A percentile compares a stretch with the other conserved stretches of the same genome.
These are phyloP conservation scores for Drosophila mettleri DNA, from an alignment of 2,888 invertebrate genomes.

Conservation along the genomic window DNA sequence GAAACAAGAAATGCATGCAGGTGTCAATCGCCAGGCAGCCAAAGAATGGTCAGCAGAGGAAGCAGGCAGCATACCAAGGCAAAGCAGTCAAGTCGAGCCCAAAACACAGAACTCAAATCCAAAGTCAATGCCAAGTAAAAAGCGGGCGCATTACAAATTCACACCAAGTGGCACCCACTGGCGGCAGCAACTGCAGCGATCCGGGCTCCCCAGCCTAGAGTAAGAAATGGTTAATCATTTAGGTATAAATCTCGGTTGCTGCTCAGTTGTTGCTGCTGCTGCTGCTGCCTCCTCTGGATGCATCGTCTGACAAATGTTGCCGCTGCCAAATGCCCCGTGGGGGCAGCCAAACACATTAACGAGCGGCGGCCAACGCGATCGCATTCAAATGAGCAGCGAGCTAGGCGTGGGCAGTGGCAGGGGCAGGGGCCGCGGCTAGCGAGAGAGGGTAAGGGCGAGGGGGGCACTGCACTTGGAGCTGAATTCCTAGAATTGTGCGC, in stretches of 20 bases:
- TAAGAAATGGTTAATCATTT: slow-evolving; percentile 78
- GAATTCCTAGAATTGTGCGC: slow-evolving; percentile 84
- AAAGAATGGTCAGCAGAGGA: slow-evolving; percentile 67
- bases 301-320: slow-evolving; percentile 56
- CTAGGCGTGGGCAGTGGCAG: slow-evolving; percentile 9
- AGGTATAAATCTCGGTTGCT: slow-evolving; percentile 70
- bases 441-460: rapidly evolving
- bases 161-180: slow-evolving; percentile 78
- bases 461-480: slow-evolving; percentile 38
- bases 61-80: slow-evolving; percentile 46
- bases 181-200: slow-evolving; percentile 6
- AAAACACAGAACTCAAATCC: slow-evolving; percentile 19
- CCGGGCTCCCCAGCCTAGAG: slow-evolving; percentile 40
- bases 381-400: slow-evolving; percentile 64
- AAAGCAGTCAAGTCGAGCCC: slow-evolving; percentile 10
- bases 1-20: slow-evolving; percentile 82
- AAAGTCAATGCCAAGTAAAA: slow-evolving; percentile 61
- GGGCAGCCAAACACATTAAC: slow-evolving; percentile 63
- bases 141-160: slow-evolving; percentile 77
- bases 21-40: slow-evolving; percentile 74
- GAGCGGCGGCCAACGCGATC: slow-evolving; percentile 61
- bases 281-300: slow-evolving; percentile 15
- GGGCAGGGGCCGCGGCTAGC: not conserved
- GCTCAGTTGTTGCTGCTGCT: slow-evolving; percentile 8
- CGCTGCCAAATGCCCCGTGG: slow-evolving; percentile 67